phyloP scores from a whole-genome alignment of 2,888 invertebrate species.

The Troilus luridus region DNA sequence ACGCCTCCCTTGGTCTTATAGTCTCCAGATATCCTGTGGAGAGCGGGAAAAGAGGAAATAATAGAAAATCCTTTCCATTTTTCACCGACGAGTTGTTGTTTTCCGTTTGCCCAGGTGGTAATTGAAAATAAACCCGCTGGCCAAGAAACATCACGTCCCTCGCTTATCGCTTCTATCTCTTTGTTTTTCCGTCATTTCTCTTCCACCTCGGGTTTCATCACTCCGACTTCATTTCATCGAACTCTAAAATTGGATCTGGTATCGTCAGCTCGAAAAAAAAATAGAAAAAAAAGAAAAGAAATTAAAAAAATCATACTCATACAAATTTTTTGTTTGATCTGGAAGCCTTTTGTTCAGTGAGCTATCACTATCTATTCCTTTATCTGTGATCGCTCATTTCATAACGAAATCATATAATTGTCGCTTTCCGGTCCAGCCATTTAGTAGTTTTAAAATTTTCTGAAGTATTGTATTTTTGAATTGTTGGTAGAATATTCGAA shows the following conservation, averaged over 20 bases:
- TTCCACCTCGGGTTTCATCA: neutral
- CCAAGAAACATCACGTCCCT: conserved; percentile 30
- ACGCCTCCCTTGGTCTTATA: neutral
- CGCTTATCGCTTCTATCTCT: neutral
- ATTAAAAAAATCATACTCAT: too few species aligned
- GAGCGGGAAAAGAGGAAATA: neutral
- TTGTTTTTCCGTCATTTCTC: conserved; percentile 8
- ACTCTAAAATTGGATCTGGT: neutral
- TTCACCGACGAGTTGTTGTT: conserved; percentile 1
- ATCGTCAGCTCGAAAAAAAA: neutral
- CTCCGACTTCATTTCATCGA: neutral
- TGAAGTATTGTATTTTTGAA: too few species aligned
- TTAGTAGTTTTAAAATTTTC: too few species aligned
- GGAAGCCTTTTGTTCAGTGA: too few species aligned
- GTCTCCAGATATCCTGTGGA: neutral
- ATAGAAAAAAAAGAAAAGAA: neutral
- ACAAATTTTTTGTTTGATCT: too few species aligned
- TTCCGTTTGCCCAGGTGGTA: conserved; percentile 23
- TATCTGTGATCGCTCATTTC: too few species aligned
- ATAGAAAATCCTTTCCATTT: conserved; percentile 41
- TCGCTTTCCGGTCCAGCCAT: too few species aligned
- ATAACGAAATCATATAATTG: too few species aligned
- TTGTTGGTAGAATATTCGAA: too few species aligned
- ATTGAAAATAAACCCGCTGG: conserved; percentile 41
- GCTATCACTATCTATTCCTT: too few species aligned